Conservation (phyloP, 2,113 vertebrate genomes). For the Argyrosomus japonicus region DNA sequence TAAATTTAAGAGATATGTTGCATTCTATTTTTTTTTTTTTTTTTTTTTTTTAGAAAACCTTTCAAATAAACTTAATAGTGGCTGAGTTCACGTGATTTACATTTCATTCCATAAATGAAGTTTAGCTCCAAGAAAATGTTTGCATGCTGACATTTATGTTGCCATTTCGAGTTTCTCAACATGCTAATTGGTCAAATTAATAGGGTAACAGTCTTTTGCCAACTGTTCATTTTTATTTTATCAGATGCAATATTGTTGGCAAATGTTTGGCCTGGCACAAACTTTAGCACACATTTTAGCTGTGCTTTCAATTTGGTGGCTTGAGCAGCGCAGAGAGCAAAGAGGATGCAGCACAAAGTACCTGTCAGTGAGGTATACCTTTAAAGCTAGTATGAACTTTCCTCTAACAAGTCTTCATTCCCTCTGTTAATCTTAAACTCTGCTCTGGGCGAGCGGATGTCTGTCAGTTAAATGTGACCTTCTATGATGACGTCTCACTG, state of each 20-base stretch:
- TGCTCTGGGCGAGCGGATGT: neutral
- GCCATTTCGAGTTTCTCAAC: neutral
- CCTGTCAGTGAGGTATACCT: neutral
- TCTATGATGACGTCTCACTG: conserved; percentile 6
- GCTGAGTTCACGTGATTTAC: neutral
- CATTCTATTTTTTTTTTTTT: too few species aligned
- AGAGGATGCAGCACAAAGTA: neutral
- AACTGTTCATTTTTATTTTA: neutral
- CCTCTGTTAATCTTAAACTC: conserved; percentile 19
- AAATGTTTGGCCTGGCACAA: neutral
- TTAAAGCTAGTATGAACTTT: neutral
- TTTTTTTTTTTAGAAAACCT: neutral
- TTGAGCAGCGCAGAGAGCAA: neutral
- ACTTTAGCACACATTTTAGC: neutral
- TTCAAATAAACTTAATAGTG: neutral
- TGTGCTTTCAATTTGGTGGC: neutral
- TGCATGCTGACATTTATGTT: neutral
- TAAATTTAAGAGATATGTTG: neutral
- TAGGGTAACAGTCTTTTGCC: neutral
- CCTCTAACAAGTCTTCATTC: neutral
- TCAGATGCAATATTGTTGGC: neutral
- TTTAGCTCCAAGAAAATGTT: neutral
- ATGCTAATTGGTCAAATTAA: neutral
- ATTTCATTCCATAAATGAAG: neutral
- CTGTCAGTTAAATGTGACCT: conserved; percentile 7